Percentiles rank a stretch among this genome's conserved stretches.
Conservation (phyloP, 2,797 vertebrate species). For the Nannoperca obscura region DNA sequence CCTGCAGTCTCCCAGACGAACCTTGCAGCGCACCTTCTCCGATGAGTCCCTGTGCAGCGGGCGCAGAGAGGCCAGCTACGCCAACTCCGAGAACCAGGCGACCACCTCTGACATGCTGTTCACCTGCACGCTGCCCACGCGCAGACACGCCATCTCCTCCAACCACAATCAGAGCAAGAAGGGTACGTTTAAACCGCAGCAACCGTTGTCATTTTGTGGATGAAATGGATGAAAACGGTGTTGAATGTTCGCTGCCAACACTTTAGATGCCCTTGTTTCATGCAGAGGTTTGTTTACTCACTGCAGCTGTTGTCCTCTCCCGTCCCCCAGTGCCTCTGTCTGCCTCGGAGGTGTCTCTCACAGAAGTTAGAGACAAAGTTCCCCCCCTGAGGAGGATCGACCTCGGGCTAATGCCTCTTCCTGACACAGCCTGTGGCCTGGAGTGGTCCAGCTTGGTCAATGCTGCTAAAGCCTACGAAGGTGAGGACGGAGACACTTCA, state of each 20-base stretch:
- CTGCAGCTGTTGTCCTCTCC: constrained; percentile 5
- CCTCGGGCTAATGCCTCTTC: constrained; percentile 93
- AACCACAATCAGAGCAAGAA: constrained; percentile 85
- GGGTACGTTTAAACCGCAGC: constrained; percentile 77
- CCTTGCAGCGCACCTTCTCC: constrained; percentile 91
- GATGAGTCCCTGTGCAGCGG: constrained; percentile 95
- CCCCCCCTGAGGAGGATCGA: constrained; percentile 87
- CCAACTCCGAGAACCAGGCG: constrained; percentile 83
- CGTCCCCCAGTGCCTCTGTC: constrained; percentile 86
- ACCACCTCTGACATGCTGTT: constrained; percentile 87
- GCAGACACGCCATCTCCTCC: constrained; percentile 83
- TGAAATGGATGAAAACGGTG: too few species aligned
- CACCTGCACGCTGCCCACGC: constrained; percentile 90
- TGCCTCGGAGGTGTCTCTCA: constrained; percentile 90
- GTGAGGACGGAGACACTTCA: constrained; percentile 71
- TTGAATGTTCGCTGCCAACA: too few species aligned
- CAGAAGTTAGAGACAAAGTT: constrained; percentile 88
- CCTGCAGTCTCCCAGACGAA: constrained; percentile 88
- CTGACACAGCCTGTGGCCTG: constrained; percentile 90
- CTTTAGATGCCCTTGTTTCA: background rate
- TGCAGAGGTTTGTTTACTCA: constrained; percentile 17
- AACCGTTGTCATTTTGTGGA: background rate
- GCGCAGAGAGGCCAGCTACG: constrained; percentile 87
- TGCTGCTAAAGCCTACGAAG: constrained; percentile 94
- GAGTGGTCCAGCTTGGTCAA: constrained; percentile 95